Base-by-base conservation (phyloP, 2,888 invertebrate species). In the Lacanobia oleracea region DNA sequence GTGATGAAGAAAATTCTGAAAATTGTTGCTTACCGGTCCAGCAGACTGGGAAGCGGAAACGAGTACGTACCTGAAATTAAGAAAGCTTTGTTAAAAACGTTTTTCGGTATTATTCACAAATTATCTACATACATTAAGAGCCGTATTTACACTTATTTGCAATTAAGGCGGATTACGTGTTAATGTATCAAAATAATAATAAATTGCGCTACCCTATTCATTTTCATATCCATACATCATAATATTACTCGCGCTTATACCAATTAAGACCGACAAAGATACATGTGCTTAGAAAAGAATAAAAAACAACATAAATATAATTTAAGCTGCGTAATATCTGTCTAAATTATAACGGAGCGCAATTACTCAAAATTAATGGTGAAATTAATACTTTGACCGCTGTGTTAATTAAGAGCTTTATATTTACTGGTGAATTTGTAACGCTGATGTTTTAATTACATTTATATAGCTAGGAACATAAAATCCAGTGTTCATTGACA, bases 301-400 rank as follows among this genome's bases (percentile, higher is more conserved):
- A 91, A 92, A 91, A 89, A 90, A 90, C 69, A 86, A 91, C 93
- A 95, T 95, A 95, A 95, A 94, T 93, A 94, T 87, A 92, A 93
- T 94, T 94, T 92, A 92, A 92, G 91, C 86, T 70, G 88, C 90
- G 90, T 93, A 93, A 93, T 94, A 93, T 93, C 92, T 92, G 90
- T 88, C 91, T 90, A 91, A 95, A 93, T 93, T 94, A 92, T 91
- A 92, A 90, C 91, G 87, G 88, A 88, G 89, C 88, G 92, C 93
- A 95, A 95, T 96, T 95, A 95, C 89, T 95, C 94, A 93, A 91
- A 94, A 94, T 95, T 95, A 94, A 94, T 94, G 95, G 93, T 90
- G 95, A 95, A 95, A 95, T 94, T 94, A 95, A 96, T 96, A 95
- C 94, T 95, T 95, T 94, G 92, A 93, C 93, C 93, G 94, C 93